Percentiles rank a stretch among this genome's conserved stretches.
Conservation (phyloP, 2,888 invertebrate species). For the Hololepta plana region DNA sequence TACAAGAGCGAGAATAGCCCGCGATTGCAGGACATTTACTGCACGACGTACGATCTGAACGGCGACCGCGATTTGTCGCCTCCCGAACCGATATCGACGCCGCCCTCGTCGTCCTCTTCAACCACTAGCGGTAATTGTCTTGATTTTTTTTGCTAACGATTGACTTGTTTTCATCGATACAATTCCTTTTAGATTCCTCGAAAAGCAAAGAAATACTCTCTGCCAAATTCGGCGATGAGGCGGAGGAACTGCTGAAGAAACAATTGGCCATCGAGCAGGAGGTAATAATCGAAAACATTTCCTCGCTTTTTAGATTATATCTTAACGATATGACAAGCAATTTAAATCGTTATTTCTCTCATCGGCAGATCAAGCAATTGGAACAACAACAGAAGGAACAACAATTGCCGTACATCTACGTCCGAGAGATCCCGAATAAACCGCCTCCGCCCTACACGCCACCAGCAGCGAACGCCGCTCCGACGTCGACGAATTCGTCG, state of each 20-base stretch:
- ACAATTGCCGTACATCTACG: conserved; percentile 33
- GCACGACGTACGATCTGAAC: conserved; percentile 23
- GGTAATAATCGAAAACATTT: no score
- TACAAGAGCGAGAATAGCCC: conserved; percentile 20
- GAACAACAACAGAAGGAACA: conserved; percentile 34
- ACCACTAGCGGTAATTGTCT: conserved; percentile 1
- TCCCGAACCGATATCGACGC: not conserved
- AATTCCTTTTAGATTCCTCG: conserved; percentile 15
- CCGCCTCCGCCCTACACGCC: conserved; percentile 62
- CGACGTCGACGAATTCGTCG: conserved; percentile 12
- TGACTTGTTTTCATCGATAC: no score
- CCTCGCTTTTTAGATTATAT: conserved; percentile 3
- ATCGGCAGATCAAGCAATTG: conserved; percentile 37
- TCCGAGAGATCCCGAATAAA: conserved; percentile 53
- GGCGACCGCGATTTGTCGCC: not conserved
- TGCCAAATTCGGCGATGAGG: conserved; percentile 28
- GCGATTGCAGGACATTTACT: conserved; percentile 22
- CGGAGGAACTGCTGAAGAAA: conserved; percentile 40
- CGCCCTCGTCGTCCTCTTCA: no score
- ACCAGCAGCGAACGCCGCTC: conserved; percentile 25
- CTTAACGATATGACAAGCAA: no score
- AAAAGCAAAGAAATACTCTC: conserved; percentile 11
- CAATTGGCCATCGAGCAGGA: conserved; percentile 45
- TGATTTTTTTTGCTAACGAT: conserved; percentile 6
- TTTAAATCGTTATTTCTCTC: no score